phyloP scores from a whole-genome alignment of 2,113 vertebrate genomes.

The Pachycephala philippinensis region DNA sequence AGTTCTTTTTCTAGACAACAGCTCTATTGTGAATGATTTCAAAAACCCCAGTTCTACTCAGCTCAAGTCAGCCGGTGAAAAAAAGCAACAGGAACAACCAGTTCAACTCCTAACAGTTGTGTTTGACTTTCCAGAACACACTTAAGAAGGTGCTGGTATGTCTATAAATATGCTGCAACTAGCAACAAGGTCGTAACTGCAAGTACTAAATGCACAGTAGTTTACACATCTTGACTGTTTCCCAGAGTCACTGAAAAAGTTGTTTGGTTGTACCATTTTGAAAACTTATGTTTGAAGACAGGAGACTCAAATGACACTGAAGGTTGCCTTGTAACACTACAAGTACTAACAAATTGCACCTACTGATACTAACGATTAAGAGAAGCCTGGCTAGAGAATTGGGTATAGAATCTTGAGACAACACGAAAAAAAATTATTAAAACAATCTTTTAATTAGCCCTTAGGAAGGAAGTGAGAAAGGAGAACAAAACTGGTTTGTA shows the following conservation, averaged over 20 bases:
- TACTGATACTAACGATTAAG: background rate
- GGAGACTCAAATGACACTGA: background rate
- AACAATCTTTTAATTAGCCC: background rate
- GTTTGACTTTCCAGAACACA: constrained; percentile 1
- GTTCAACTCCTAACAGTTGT: background rate
- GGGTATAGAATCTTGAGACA: background rate
- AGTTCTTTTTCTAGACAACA: background rate
- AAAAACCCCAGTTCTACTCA: background rate
- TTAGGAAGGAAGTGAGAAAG: background rate
- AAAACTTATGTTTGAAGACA: background rate
- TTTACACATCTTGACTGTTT: background rate
- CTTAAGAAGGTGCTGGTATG: background rate
- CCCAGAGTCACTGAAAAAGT: background rate
- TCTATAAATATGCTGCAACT: background rate
- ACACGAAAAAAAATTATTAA: background rate
- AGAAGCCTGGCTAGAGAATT: background rate
- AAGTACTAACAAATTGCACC: background rate
- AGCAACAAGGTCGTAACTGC: background rate
- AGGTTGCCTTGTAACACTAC: background rate
- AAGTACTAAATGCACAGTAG: background rate
- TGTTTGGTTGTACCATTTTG: background rate
- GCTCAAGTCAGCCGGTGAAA: background rate
- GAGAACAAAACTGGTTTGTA: background rate
- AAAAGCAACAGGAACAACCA: background rate
- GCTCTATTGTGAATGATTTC: background rate